Conservation (phyloP, 2,888 invertebrate genomes). For the Torymus tubicola region DNA sequence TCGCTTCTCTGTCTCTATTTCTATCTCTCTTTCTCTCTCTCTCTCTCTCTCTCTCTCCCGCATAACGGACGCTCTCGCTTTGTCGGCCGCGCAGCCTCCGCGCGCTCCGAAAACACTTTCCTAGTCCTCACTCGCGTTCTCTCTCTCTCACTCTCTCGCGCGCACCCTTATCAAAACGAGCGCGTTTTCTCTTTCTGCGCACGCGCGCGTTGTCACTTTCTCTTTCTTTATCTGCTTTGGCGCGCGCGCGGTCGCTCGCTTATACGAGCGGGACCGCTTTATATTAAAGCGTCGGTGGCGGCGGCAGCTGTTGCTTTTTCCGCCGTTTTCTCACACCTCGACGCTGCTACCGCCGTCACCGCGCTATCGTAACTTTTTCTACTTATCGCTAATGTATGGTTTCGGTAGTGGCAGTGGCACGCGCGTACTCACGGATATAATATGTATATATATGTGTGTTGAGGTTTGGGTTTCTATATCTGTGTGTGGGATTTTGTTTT, state of each 20-base stretch:
- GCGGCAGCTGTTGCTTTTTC: too few species aligned
- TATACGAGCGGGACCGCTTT: slow-evolving; percentile 32
- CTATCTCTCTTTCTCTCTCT: too few species aligned
- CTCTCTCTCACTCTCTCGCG: not conserved
- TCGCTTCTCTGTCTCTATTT: too few species aligned
- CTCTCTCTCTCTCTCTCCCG: too few species aligned
- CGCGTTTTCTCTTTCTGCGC: slow-evolving; percentile 42
- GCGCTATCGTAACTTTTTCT: slow-evolving; percentile 29
- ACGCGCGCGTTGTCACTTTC: slow-evolving; percentile 50
- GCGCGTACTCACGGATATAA: too few species aligned
- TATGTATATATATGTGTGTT: too few species aligned
- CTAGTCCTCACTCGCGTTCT: not conserved
- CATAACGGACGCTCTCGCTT: too few species aligned
- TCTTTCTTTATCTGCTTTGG: slow-evolving; percentile 47
- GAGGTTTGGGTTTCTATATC: too few species aligned
- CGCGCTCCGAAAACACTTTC: slow-evolving; percentile 22
- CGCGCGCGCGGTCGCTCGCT: too few species aligned
- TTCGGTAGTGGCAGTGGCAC: not conserved
- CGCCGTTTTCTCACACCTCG: slow-evolving; percentile 48
- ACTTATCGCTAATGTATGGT: slow-evolving; percentile 44
- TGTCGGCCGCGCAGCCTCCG: too few species aligned
- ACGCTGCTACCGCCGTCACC: too few species aligned
- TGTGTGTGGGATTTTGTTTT: too few species aligned
- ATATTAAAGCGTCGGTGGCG: slow-evolving; percentile 36
- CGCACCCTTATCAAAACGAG: slow-evolving; percentile 19